These are phyloP conservation scores for Drosophila rhopaloa DNA, from an alignment of 1,140 invertebrate species.

Conservation along the genomic window DNA sequence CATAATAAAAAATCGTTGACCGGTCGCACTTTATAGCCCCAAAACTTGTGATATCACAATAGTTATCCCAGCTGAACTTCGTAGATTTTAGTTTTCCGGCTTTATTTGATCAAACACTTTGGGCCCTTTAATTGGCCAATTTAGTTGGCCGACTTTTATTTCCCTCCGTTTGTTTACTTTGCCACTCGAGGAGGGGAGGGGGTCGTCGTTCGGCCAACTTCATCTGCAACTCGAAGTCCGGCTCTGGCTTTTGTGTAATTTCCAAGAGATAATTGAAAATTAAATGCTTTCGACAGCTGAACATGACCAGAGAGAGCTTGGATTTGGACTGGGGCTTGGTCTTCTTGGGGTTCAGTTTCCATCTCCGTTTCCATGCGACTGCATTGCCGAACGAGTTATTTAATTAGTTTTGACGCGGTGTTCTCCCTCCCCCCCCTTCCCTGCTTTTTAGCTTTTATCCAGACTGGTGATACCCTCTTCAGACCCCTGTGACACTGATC, in stretches of 20 bases:
- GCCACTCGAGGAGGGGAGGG: slow-evolving; percentile 29
- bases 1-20: too few species aligned
- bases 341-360: slow-evolving; percentile 2
- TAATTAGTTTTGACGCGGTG: slow-evolving; percentile 77
- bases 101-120: slow-evolving; percentile 54
- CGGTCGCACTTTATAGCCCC: too few species aligned
- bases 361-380: slow-evolving; percentile 3
- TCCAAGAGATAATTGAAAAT: slow-evolving; percentile 78
- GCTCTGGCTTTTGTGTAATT: slow-evolving; percentile 61
- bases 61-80: slow-evolving; percentile 1
- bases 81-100: slow-evolving; percentile 2
- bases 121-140: slow-evolving; percentile 75
- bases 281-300: slow-evolving; percentile 80
- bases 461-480: background rate
- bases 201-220: slow-evolving; percentile 16
- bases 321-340: background rate
- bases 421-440: slow-evolving; percentile 17
- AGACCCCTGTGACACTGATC: slow-evolving; percentile 5
- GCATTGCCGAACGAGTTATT: slow-evolving; percentile 65
- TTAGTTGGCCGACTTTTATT: slow-evolving; percentile 53
- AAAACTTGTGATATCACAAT: slow-evolving; percentile 2
- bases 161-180: slow-evolving; percentile 58
- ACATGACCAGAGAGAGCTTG: slow-evolving; percentile 43
- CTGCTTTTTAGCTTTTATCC: background rate
- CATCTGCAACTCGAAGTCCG: slow-evolving; percentile 31